phyloP scores from a whole-genome alignment of 1,140 invertebrate genomes.

The Nasonia vitripennis region DNA sequence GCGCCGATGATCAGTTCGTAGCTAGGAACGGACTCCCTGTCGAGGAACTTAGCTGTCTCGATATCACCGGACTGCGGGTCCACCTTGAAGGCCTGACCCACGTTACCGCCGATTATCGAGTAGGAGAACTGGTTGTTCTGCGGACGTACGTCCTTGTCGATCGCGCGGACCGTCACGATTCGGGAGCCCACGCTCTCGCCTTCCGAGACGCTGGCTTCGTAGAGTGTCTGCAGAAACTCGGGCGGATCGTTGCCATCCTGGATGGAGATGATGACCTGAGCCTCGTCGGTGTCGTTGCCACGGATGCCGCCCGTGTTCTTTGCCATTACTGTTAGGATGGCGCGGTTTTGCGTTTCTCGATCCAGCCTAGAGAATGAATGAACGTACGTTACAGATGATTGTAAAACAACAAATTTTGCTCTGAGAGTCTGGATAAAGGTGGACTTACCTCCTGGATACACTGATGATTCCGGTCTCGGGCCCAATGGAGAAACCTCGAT shows the following conservation, averaged over 20 bases:
- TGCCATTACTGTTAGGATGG: conserved; percentile 93
- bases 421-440: not conserved
- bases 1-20: conserved; percentile 92
- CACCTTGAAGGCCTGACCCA: conserved; percentile 90
- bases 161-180: conserved; percentile 87
- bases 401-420: not conserved
- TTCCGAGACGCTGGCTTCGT: conserved; percentile 87
- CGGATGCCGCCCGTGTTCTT: conserved; percentile 95
- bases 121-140: conserved; percentile 96
- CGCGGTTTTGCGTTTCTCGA: conserved; percentile 92
- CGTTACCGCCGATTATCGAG: conserved; percentile 90
- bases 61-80: conserved; percentile 90
- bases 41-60: conserved; percentile 84
- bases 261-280: conserved; percentile 93
- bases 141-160: conserved; percentile 92
- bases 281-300: conserved; percentile 96
- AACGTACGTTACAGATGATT: not conserved
- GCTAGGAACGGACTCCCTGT: conserved; percentile 85
- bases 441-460: conserved; percentile 79
- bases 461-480: conserved; percentile 88
- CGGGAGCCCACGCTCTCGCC: conserved; percentile 82
- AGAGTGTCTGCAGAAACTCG: conserved; percentile 86
- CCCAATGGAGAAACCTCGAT: conserved; percentile 92
- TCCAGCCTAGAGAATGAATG: conserved; percentile 78
- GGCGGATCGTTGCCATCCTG: conserved; percentile 97